Conservation (phyloP, 2,797 vertebrate genomes). For the Oryzias sinensis region DNA sequence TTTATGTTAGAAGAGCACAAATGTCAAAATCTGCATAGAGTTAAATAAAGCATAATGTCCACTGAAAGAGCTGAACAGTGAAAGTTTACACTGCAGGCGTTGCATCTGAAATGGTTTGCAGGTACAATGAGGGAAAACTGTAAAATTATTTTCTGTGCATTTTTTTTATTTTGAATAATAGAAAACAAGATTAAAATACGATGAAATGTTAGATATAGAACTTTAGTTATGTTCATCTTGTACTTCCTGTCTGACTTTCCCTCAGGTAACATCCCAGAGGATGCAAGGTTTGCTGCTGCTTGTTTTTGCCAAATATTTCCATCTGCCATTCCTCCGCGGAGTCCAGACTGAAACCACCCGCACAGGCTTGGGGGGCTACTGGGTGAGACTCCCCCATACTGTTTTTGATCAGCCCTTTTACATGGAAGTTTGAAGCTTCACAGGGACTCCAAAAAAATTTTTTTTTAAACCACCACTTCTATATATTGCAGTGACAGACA, state of each 20-base stretch:
- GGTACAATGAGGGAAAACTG: constrained; percentile 19
- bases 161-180: constrained; percentile 12
- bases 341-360: constrained; percentile 95
- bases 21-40: constrained; percentile 38
- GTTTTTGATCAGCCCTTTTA: constrained; percentile 18
- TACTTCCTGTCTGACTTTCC: constrained; percentile 14
- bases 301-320: constrained; percentile 94
- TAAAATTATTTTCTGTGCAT: constrained; percentile 32
- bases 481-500: constrained; percentile 7
- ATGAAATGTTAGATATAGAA: no score
- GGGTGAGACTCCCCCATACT: constrained; percentile 79
- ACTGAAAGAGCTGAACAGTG: constrained; percentile 1
- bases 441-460: constrained; percentile 1
- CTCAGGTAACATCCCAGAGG: constrained; percentile 90
- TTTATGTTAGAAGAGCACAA: constrained; percentile 13
- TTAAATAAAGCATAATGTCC: constrained; percentile 11
- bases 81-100: constrained; percentile 12
- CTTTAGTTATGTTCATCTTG: background rate
- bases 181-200: no score
- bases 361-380: constrained; percentile 95
- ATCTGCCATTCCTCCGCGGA: constrained; percentile 91
- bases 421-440: constrained; percentile 4
- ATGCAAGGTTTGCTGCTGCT: constrained; percentile 95
- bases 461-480: background rate
- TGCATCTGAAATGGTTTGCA: constrained; percentile 14